Evolutionary conservation across 1,140 invertebrate species (phyloP).

Genomic region (Drosophila triauraria): DNA sequence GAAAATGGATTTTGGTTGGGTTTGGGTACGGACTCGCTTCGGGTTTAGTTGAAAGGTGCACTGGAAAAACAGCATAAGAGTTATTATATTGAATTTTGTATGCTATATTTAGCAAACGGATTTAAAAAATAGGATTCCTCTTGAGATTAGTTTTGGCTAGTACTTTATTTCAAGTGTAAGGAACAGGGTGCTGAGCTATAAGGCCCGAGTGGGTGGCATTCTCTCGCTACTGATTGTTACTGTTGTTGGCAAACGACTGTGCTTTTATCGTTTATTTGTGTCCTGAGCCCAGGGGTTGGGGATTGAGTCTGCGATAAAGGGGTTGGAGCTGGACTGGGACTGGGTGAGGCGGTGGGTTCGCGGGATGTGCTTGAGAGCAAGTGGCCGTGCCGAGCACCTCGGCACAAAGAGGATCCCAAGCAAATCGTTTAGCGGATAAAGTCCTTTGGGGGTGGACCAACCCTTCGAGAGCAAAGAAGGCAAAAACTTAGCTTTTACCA

Average conservation of each 20-base stretch:
- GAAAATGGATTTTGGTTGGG: neutral
- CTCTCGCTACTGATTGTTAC: constrained; percentile 79
- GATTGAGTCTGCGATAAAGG: constrained; percentile 8
- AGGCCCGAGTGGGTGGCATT: constrained; percentile 16
- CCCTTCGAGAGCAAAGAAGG: constrained; percentile 5
- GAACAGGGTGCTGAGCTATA: neutral
- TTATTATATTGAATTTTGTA: neutral
- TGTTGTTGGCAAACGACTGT: constrained; percentile 77
- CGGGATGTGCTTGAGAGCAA: constrained; percentile 46
- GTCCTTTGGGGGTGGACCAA: constrained; percentile 17
- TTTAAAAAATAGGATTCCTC: too few relatives aligned
- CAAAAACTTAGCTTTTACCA: constrained; percentile 27
- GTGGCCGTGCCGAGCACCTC: constrained; percentile 46
- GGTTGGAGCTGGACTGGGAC: constrained; percentile 4
- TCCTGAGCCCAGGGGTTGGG: constrained; percentile 42
- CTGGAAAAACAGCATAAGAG: neutral
- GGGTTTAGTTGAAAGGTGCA: constrained; percentile 7
- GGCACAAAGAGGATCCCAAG: constrained; percentile 48
- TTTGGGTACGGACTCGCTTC: constrained; percentile 7
- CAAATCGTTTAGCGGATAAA: constrained; percentile 56
- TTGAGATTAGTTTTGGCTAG: too few relatives aligned
- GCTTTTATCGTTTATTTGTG: constrained; percentile 82
- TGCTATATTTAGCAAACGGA: too few relatives aligned
- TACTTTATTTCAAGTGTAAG: neutral
- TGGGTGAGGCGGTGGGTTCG: constrained; percentile 8